These are phyloP conservation scores for Stictonetta naevosa DNA, from an alignment of 2,113 vertebrate genomes.

Conservation along the genomic window DNA sequence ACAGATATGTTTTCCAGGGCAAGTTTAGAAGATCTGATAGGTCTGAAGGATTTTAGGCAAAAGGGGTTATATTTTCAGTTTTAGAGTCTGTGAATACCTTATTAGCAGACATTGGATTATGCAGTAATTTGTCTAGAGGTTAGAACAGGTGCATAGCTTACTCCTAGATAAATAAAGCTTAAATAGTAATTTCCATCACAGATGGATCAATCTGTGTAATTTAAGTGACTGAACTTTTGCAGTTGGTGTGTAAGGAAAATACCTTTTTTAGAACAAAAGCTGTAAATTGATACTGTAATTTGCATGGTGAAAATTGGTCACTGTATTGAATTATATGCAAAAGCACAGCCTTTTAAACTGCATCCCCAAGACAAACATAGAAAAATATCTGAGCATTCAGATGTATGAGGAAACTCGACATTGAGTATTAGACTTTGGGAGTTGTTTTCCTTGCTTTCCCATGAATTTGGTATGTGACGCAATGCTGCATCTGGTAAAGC, in stretches of 20 bases:
- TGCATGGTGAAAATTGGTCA: background rate
- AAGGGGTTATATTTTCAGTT: background rate
- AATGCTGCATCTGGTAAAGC: background rate
- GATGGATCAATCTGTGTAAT: background rate
- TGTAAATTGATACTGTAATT: background rate
- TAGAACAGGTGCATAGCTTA: background rate
- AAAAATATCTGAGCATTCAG: background rate
- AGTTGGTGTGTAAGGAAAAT: background rate
- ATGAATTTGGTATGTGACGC: background rate
- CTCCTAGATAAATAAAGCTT: slow-evolving; percentile 1
- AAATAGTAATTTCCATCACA: background rate
- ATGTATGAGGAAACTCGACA: background rate
- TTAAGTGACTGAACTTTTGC: background rate
- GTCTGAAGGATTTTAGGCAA: background rate
- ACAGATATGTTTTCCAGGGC: background rate
- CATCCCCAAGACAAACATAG: background rate
- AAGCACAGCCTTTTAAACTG: background rate
- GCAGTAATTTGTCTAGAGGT: background rate
- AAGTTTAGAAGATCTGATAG: background rate
- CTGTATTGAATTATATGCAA: background rate
- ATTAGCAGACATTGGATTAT: background rate
- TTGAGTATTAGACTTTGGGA: background rate
- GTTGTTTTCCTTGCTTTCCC: background rate
- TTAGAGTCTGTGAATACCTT: background rate
- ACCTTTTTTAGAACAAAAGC: background rate